Base-by-base conservation (phyloP, 2,113 vertebrate genomes). In the Columba livia region DNA sequence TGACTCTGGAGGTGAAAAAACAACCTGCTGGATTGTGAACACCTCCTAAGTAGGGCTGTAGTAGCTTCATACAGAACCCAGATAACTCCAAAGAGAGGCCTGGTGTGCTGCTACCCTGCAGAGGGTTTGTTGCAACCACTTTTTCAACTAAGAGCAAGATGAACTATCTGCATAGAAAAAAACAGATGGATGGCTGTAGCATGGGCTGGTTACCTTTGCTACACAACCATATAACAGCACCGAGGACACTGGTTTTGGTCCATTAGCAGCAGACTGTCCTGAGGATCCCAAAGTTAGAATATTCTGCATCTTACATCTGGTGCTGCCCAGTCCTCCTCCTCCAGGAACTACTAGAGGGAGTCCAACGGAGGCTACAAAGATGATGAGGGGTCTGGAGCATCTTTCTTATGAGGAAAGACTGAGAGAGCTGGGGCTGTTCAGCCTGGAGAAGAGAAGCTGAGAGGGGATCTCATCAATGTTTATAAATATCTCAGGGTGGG, bases 141-240 rank as follows among this genome's bases (percentile, higher is more conserved):
- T 26, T 8, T 18, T 23, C 51, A 82, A 73, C 26, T 16, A 60
- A n/a, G 26, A 85, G 25, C 16, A 67, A 64, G 29, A 47, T 5
- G 31, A 24, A 34, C 2, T 2, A 21, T 28, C 69, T 25, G 29
- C 14, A 25, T 4, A 17, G 19, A 5, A 42, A 21, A 71, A 36
- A 11, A 2, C 10, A 51, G 38, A 51, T 24, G 56, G 38, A 57
- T 26, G 29, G 7, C 65, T 56, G 31, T 15, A 57, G 36, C 32
- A 21, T 5, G 23, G 24, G 15, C 38, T 47, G 50, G 50, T 57
- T 40, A 34, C 36, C 47, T 88, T 38, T 66, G 47, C 56, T 67
- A 31, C 48, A 31, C 42, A 65, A 13, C 38, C 15, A 3, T 0
- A 0, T 9, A 12, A 11, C 50, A 84, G n/a, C 8, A 2, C 31